Conservation (phyloP, 2,113 vertebrate genomes). For the Callaeas wilsoni region DNA sequence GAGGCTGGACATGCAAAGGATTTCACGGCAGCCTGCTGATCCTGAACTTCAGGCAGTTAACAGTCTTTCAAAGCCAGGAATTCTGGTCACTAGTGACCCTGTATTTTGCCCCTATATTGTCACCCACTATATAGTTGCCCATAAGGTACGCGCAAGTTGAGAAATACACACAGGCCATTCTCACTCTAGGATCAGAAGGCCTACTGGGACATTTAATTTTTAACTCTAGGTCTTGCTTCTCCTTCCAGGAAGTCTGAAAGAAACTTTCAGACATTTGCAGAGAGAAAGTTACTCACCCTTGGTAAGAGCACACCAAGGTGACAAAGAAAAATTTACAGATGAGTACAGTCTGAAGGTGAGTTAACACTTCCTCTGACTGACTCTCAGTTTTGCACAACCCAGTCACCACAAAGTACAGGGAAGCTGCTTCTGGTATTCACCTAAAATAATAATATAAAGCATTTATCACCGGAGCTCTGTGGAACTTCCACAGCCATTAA, state of each 20-base stretch:
- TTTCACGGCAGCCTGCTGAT: background rate
- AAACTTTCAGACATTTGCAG: background rate
- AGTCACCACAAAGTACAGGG: background rate
- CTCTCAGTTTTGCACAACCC: background rate
- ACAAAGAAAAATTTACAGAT: background rate
- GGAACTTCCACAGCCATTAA: background rate
- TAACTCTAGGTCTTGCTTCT: background rate
- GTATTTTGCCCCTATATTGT: background rate
- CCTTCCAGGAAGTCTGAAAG: background rate
- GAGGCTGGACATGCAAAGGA: background rate
- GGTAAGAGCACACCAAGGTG: background rate
- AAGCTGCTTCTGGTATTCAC: background rate
- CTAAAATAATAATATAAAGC: background rate
- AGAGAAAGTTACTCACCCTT: background rate
- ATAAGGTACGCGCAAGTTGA: background rate
- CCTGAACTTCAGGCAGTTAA: background rate
- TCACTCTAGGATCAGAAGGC: background rate
- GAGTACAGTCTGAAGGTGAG: background rate
- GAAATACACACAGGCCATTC: background rate
- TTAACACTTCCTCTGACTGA: background rate
- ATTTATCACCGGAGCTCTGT: background rate
- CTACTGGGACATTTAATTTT: background rate
- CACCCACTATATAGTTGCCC: background rate
- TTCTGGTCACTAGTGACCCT: background rate
- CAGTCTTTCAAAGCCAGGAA: background rate